Percentiles rank a stretch among this genome's conserved stretches.
These are phyloP conservation scores for Hypomecis punctinalis DNA, from an alignment of 2,888 invertebrate genomes.

Conservation along the genomic window DNA sequence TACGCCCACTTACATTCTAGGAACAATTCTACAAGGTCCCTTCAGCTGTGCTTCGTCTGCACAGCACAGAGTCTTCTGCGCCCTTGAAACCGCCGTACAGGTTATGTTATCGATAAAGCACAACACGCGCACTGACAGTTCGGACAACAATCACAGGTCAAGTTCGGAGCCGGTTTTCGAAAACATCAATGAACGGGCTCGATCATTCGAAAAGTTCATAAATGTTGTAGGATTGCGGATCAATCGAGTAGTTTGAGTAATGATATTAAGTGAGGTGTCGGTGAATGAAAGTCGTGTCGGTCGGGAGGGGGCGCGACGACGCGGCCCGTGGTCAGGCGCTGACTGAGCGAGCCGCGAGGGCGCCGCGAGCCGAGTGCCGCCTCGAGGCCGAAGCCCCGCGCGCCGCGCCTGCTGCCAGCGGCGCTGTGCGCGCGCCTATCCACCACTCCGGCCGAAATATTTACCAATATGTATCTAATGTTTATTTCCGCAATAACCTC, in stretches of 20 bases:
- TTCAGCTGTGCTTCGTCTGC: conserved; percentile 66
- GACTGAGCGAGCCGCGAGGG: conserved; percentile 75
- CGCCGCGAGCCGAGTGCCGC: conserved; percentile 66
- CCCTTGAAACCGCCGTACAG: conserved; percentile 82
- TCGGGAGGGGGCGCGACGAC: conserved; percentile 54
- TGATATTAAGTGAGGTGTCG: conserved; percentile 64
- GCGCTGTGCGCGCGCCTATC: conserved; percentile 77
- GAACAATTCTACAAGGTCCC: conserved; percentile 65
- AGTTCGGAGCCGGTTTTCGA: conserved; percentile 70
- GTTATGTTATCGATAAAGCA: conserved; percentile 84
- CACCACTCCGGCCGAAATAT: conserved; percentile 57
- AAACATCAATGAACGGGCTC: conserved; percentile 54
- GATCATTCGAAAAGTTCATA: conserved; percentile 55
- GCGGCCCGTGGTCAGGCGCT: conserved; percentile 65
- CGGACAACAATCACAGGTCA: conserved; percentile 79
- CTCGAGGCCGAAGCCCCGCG: conserved; percentile 68
- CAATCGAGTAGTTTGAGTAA: conserved; percentile 54
- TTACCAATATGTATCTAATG: conserved; percentile 57
- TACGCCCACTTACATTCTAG: conserved; percentile 80
- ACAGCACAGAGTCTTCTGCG: conserved; percentile 70
- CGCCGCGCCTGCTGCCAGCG: conserved; percentile 52
- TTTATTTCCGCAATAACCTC: conserved; percentile 35
- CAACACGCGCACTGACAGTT: conserved; percentile 83
- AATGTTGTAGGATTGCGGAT: conserved; percentile 48
- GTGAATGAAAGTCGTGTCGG: conserved; percentile 60